Conservation (phyloP, 2,888 invertebrate species). For the Cosmia pyralina region DNA sequence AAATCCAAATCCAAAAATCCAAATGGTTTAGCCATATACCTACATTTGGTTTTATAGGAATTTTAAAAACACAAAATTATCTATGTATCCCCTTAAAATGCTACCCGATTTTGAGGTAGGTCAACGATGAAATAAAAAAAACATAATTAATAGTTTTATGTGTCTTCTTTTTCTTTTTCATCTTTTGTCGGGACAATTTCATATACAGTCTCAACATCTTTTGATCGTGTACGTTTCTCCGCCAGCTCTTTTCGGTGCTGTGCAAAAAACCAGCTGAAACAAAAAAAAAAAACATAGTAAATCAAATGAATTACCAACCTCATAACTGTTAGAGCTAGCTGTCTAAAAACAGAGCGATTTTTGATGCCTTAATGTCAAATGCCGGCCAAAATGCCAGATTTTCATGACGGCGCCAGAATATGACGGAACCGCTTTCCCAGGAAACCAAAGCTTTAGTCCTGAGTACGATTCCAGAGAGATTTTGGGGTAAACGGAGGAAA, state of each 20-base stretch:
- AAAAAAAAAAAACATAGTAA: conserved; percentile 47
- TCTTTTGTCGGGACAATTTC: conserved; percentile 50
- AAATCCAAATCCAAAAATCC: no score
- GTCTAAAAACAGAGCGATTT: no score
- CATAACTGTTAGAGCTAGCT: neutral
- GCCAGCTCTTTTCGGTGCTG: conserved; percentile 75
- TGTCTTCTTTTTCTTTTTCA: conserved; percentile 42
- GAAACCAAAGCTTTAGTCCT: no score
- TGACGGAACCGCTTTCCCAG: no score
- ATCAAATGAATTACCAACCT: neutral
- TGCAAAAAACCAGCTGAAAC: conserved; percentile 81
- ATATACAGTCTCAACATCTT: conserved; percentile 51
- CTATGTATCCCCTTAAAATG: neutral
- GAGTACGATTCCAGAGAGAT: no score
- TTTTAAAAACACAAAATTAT: no score
- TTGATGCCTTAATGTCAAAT: no score
- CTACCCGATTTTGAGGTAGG: neutral
- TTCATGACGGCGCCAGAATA: no score
- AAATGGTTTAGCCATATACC: no score
- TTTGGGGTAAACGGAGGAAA: neutral
- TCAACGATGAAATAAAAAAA: neutral
- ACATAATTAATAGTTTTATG: conserved; percentile 21
- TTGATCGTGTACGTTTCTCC: conserved; percentile 58
- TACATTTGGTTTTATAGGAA: no score
- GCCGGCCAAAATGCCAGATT: no score